A percentile compares a stretch with the other conserved stretches of the same genome.
These are phyloP conservation scores for Poecile montanus DNA, from an alignment of 2,797 vertebrate species.

Conservation along the genomic window DNA sequence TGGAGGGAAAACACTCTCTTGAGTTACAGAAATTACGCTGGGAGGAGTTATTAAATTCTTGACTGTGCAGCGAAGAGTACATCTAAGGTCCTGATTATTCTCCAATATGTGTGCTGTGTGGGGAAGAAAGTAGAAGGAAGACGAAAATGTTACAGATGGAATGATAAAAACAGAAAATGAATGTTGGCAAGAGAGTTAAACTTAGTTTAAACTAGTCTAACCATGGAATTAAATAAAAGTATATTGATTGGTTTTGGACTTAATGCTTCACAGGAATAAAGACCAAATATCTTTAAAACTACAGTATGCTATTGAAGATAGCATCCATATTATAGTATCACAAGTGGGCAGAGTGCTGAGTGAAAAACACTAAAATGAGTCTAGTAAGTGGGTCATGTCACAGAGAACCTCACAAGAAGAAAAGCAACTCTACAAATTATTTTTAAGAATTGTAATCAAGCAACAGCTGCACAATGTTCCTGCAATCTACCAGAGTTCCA, in stretches of 20 bases:
- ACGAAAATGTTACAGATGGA: not conserved
- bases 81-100: conserved; percentile 11
- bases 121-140: not conserved
- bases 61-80: not conserved
- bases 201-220: not conserved
- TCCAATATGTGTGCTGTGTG: not conserved
- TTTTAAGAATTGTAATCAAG: not conserved
- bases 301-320: not conserved
- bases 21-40: conserved; percentile 25
- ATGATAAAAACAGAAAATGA: not conserved
- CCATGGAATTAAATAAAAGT: not conserved
- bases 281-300: not conserved
- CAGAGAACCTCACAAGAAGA: not conserved
- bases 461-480: not conserved
- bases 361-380: not conserved
- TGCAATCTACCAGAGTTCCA: not conserved
- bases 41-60: not conserved
- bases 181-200: not conserved
- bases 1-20: conserved; percentile 11
- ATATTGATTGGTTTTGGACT: not conserved
- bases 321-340: not conserved
- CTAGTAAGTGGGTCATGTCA: not conserved
- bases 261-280: not conserved
- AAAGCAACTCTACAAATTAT: not conserved
- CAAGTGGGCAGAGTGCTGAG: not conserved